Evolutionary conservation across 2,888 invertebrate species (phyloP), one percentile per base, ranked within the genome.

Genomic region (Pilophorus perplexus): DNA sequence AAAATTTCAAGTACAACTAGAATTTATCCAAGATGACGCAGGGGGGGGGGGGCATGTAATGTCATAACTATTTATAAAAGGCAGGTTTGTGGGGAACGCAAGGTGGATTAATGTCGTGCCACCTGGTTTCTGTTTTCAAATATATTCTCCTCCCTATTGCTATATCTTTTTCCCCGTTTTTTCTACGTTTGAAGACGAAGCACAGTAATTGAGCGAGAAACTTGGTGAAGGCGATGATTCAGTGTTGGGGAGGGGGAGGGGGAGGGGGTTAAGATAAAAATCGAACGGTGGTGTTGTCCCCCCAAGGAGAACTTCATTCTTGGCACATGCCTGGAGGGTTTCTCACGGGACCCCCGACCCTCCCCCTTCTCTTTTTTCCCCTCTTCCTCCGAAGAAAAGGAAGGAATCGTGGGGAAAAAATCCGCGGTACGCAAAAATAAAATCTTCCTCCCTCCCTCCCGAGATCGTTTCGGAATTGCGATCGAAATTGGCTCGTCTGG

Each of bases 281-380:
- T 52, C 52, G 33, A 52, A 52, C 52, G 52, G 52, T 52, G 27
- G 52, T 52, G 52, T 52, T 27, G 27, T 40, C 25, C 40, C 18
- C n/a, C 65, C 52, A 65, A 54, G 65, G 65, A 65, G 42, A 65
- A 65, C 65, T 65, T 65, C 65, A 65, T 65, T 65, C 65, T 40
- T 40, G 25, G 52, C 48, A 54, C 55, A 55, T 55, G 54, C 65
- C 54, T 12, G 27, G 25, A 18, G 38, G 50, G 33, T 48, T 64
- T 64, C 64, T 64, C 64, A 64, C 64, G 48, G 38, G 27, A 14
- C 18, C 12, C n/a, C 18, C 20, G n/a, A n/a, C 37, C 28, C 48
- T 23, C 20, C 64, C 28, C 25, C 14, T 33, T 25, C 22, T 22
- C 2, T 14, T 27, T 33, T n/a, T n/a, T 38, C 22, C 14, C 42